These are phyloP conservation scores for Rhamnusium bicolor DNA, from an alignment of 2,888 invertebrate genomes.

Conservation along the genomic window DNA sequence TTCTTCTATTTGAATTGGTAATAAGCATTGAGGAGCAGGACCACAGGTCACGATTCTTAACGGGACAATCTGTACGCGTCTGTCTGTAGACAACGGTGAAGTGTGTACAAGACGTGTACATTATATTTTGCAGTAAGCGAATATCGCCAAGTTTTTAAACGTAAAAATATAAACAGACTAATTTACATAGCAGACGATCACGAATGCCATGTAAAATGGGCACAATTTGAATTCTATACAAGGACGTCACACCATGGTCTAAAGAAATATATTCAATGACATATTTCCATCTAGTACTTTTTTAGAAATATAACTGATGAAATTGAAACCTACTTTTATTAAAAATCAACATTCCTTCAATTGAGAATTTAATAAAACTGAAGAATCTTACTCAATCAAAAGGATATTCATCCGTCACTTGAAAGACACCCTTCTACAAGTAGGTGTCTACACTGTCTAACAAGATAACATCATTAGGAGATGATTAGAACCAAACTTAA, in stretches of 20 bases:
- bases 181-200: neutral
- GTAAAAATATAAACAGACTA: neutral
- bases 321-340: too few species aligned
- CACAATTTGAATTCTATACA: neutral
- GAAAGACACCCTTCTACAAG: too few species aligned
- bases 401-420: too few species aligned
- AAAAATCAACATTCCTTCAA: too few species aligned
- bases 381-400: too few species aligned
- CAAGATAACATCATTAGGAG: too few species aligned
- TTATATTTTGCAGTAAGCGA: conserved; percentile 1
- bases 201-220: neutral
- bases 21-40: conserved; percentile 27
- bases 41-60: conserved; percentile 38
- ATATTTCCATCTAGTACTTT: neutral
- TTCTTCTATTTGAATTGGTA: conserved; percentile 19
- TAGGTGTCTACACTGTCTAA: too few species aligned
- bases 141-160: neutral
- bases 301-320: neutral
- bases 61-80: conserved; percentile 32
- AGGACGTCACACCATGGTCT: neutral
- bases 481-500: too few species aligned
- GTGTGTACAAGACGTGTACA: conserved; percentile 28
- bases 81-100: conserved; percentile 33
- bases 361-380: too few species aligned
- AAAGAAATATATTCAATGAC: neutral